Conservation (phyloP, 30 jellyfish, hydroid and myxozoan genomes). For the Cassiopea xamachana region DNA sequence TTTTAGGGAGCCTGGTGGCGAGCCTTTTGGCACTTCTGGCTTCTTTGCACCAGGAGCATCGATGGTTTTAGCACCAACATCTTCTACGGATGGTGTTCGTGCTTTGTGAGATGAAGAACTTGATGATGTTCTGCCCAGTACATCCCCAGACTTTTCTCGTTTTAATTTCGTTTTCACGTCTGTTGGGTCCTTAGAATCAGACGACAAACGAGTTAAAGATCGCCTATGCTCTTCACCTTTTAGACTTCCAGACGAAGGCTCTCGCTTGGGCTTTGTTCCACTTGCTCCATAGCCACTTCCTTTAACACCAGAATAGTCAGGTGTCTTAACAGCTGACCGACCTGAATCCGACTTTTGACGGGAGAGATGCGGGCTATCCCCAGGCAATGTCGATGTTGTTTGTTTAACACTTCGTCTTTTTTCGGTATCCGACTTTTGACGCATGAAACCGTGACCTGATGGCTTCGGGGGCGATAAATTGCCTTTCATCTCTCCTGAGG, state of each 20-base stretch:
- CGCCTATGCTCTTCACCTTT: constrained; percentile 47
- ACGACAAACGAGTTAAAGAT: constrained; percentile 27
- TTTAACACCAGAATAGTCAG: constrained; percentile 67
- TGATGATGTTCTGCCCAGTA: constrained; percentile 32
- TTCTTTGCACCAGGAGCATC: constrained; percentile 1
- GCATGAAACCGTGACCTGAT: constrained; percentile 2
- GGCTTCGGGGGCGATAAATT: constrained; percentile 33
- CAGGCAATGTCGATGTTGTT: neutral
- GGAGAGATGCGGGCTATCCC: constrained; percentile 18
- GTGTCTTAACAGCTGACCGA: constrained; percentile 16
- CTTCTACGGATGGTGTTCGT: constrained; percentile 48
- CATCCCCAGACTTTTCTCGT: constrained; percentile 70
- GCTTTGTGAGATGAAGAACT: constrained; percentile 8
- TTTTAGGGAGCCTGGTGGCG: neutral
- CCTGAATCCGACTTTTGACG: constrained; percentile 87
- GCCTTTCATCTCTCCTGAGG: constrained; percentile 52
- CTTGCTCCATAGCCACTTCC: constrained; percentile 94
- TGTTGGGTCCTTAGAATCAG: constrained; percentile 31
- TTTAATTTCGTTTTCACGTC: constrained; percentile 36
- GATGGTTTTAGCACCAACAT: neutral
- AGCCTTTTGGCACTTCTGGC: neutral
- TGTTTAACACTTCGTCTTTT: constrained; percentile 54
- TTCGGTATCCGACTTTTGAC: constrained; percentile 57
- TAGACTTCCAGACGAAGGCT: constrained; percentile 34
- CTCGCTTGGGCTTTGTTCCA: constrained; percentile 56